Conservation (phyloP, 2,888 invertebrate genomes). For the Harpalus rufipes region DNA sequence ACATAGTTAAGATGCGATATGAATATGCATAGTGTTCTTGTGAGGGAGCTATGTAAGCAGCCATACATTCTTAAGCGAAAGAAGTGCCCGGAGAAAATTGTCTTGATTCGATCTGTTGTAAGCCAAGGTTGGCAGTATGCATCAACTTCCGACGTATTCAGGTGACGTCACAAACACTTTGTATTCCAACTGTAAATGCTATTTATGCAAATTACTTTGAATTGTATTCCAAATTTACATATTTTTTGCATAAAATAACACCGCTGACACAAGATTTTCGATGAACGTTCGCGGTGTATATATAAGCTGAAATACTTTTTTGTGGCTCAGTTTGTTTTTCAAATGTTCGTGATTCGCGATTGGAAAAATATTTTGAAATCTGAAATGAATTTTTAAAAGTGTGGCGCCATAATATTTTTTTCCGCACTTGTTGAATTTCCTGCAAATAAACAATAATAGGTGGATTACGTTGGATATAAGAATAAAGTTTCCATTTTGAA, state of each 20-base stretch:
- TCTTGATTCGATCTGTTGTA: slow-evolving; percentile 27
- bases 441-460: background rate
- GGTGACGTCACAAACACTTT: slow-evolving; percentile 58
- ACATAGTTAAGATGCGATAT: background rate
- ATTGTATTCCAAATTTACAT: slow-evolving; percentile 61
- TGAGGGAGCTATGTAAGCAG: background rate
- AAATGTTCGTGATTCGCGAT: slow-evolving; percentile 19
- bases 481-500: no score
- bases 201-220: slow-evolving; percentile 62
- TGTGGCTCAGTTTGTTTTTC: slow-evolving; percentile 42
- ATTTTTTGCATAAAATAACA: slow-evolving; percentile 63
- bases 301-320: slow-evolving; percentile 51
- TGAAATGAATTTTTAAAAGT: slow-evolving; percentile 49
- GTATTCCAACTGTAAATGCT: slow-evolving; percentile 64
- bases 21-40: background rate
- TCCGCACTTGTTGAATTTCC: slow-evolving; percentile 1
- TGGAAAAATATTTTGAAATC: slow-evolving; percentile 55
- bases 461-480: background rate
- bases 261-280: slow-evolving; percentile 62
- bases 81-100: slow-evolving; percentile 26
- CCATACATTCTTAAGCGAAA: slow-evolving; percentile 9
- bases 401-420: slow-evolving; percentile 8
- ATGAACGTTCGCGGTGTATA: slow-evolving; percentile 46
- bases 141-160: slow-evolving; percentile 57
- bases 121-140: slow-evolving; percentile 35